Evolutionary conservation across 2,797 vertebrate species (phyloP), one percentile per base, ranked within the genome.

Genomic region (Alcedo atthis): DNA sequence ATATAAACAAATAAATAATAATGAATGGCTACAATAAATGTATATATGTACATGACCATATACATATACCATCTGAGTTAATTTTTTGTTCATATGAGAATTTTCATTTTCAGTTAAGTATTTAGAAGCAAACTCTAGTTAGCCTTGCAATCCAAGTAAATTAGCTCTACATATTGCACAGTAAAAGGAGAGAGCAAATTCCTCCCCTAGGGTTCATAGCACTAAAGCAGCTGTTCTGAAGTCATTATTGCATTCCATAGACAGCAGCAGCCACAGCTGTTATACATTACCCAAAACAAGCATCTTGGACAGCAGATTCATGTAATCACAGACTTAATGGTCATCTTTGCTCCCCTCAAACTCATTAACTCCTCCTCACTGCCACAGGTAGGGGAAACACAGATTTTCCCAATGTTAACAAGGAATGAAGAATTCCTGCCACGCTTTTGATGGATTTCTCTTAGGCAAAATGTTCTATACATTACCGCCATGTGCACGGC

Each of bases 151-250:
- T 26, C 18, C 26, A 80, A 64, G 43, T 74, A 90, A 92, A 95
- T 90, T 77, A 95, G n/a, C 63, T 91, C 45, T 84, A 75, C 46
- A 19, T 12, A 40, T 8, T 37, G 42, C 63, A 93, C 40, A 79
- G 17, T 53, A 49, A 86, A 90, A 95, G 37, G 25, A 78, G 43
- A 85, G 59, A 62, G 46, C n/a, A 79, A 90, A 93, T 85, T 87
- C 37, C 74, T 87, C 69, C 84, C 76, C 8, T 2, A 79, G 66
- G 83, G 53, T 30, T 69, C 16, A 5, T 7, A 67, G 91, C 51
- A 81, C 30, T 81, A 90, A 79, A 92, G 79, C 90, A 96, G 81
- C 59, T 58, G 63, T 59, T 81, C 78, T 62, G 62, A 69, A 89
- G 30, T 55, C 63, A 45, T 76, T 70, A 30, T 62, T 64, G 64